These are phyloP conservation scores for Callocephalon fimbriatum DNA, from an alignment of 2,113 vertebrate species.

Conservation along the genomic window DNA sequence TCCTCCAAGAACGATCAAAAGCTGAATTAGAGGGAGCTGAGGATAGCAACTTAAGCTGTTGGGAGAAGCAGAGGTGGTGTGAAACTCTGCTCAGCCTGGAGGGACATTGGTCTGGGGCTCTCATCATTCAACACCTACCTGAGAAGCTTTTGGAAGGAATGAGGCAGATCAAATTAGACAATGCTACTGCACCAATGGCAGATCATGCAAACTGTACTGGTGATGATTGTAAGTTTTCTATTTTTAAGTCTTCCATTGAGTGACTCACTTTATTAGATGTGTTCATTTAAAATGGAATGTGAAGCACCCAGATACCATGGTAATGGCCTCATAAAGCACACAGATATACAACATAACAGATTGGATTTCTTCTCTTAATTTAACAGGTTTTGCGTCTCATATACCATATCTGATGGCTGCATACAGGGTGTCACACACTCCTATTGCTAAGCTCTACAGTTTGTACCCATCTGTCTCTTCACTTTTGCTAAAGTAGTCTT, in stretches of 20 bases:
- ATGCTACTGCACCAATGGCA: neutral
- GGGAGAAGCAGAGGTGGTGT: neutral
- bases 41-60: rapidly evolving
- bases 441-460: neutral
- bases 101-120: neutral
- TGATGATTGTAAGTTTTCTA: conserved; percentile 14
- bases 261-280: conserved; percentile 63
- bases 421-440: neutral
- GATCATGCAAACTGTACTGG: neutral
- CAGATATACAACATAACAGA: neutral
- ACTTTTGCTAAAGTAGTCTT: neutral
- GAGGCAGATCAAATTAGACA: neutral
- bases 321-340: conserved; percentile 31
- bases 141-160: neutral
- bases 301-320: conserved; percentile 63
- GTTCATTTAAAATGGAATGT: neutral
- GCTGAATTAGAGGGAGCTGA: neutral
- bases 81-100: rapidly evolving
- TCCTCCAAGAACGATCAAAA: neutral
- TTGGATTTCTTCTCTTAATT: conserved; percentile 27
- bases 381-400: neutral
- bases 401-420: conserved; percentile 14
- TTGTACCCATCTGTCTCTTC: conserved; percentile 2
- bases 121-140: neutral
- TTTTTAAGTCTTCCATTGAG: conserved; percentile 32